phyloP scores from a whole-genome alignment of 1,140 invertebrate species.

The Goniozus legneri region DNA sequence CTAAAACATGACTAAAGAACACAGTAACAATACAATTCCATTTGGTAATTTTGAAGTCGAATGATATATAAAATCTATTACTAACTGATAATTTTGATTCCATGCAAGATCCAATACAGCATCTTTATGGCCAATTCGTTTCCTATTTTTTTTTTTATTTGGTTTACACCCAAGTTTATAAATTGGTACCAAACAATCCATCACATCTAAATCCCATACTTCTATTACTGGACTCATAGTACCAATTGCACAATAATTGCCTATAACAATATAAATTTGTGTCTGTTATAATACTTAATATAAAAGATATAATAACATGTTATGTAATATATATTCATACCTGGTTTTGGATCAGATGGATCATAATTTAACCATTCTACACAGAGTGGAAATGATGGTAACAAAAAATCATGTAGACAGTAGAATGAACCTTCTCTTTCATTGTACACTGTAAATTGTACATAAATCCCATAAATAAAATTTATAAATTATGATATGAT shows the following conservation, averaged over 20 bases:
- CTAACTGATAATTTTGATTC: conserved; percentile 70
- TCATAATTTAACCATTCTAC: conserved; percentile 91
- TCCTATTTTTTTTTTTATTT: conserved; percentile 70
- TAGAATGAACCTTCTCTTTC: conserved; percentile 83
- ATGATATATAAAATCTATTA: conserved; percentile 11
- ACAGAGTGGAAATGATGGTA: conserved; percentile 85
- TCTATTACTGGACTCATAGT: conserved; percentile 88
- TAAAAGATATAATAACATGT: background rate
- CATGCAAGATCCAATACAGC: conserved; percentile 89
- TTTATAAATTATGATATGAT: conserved; percentile 1
- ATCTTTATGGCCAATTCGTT: conserved; percentile 77
- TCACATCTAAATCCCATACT: conserved; percentile 92
- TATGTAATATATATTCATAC: conserved; percentile 43
- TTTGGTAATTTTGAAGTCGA: background rate
- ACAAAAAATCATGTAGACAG: conserved; percentile 87
- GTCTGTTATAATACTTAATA: conserved; percentile 1
- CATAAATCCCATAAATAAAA: conserved; percentile 8
- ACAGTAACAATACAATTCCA: conserved; percentile 14
- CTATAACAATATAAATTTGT: conserved; percentile 40
- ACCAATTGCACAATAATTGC: conserved; percentile 88
- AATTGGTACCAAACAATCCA: conserved; percentile 84
- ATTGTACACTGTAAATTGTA: conserved; percentile 80
- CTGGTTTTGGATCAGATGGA: conserved; percentile 61
- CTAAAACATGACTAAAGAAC: conserved; percentile 73
- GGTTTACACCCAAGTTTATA: conserved; percentile 75